Evolutionary conservation across 2,797 vertebrate genomes (phyloP).

Genomic region (Melanotaenia pygmaea): DNA sequence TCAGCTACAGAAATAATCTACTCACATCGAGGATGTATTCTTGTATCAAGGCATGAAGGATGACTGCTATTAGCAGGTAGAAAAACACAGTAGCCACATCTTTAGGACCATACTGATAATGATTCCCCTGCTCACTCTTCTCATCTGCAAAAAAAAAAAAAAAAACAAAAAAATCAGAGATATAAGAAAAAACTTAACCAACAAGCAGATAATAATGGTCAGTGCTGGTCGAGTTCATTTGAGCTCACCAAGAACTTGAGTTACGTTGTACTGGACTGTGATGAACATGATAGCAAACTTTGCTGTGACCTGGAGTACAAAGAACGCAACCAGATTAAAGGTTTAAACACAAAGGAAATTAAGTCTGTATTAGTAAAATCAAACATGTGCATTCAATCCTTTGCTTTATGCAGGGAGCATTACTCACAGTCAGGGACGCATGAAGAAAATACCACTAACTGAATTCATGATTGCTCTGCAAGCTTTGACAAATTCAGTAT

Average conservation of each 20-base stretch:
- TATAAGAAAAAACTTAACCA: not conserved
- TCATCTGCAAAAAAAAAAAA: conserved; percentile 72
- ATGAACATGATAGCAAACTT: conserved; percentile 88
- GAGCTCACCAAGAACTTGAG: conserved; percentile 81
- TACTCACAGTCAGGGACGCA: not conserved
- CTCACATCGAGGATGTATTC: conserved; percentile 89
- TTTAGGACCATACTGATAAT: conserved; percentile 87
- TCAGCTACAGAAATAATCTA: conserved; percentile 28
- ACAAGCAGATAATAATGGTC: not conserved
- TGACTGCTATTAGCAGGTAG: conserved; percentile 88
- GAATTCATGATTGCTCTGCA: not conserved
- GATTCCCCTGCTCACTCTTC: conserved; percentile 77
- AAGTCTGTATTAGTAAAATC: not conserved
- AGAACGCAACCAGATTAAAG: conserved; percentile 2
- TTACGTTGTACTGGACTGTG: conserved; percentile 89
- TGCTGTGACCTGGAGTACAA: conserved; percentile 80
- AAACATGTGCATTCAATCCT: not conserved
- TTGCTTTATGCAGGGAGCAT: not conserved
- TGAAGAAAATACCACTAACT: not conserved
- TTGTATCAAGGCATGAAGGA: conserved; percentile 89
- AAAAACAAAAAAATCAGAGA: too few relatives aligned
- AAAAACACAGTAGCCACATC: conserved; percentile 89
- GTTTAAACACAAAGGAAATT: not conserved
- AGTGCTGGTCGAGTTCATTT: not conserved
- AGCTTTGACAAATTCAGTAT: not conserved